Conservation (phyloP, 2,797 vertebrate species). For the Pangasius sanitwongsei region DNA sequence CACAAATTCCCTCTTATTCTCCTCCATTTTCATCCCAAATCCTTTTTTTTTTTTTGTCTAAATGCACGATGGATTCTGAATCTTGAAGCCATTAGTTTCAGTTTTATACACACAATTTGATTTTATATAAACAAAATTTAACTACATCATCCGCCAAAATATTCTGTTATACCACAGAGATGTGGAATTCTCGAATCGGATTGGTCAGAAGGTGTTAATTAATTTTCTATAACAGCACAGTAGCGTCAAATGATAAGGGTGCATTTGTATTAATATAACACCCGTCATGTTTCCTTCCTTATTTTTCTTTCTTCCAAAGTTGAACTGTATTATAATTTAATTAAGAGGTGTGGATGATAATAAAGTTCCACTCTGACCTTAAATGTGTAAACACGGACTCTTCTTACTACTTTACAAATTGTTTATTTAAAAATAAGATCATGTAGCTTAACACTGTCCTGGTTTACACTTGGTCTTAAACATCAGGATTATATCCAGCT, state of each 20-base stretch:
- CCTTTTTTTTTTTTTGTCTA: neutral
- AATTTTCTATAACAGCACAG: neutral
- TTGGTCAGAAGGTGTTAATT: neutral
- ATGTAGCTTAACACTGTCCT: neutral
- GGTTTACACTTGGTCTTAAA: neutral
- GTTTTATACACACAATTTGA: neutral
- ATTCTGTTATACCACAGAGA: neutral
- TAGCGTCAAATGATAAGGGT: neutral
- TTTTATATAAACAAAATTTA: neutral
- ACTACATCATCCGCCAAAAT: neutral
- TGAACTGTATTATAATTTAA: neutral
- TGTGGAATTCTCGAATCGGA: neutral
- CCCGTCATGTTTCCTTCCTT: neutral
- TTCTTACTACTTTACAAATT: neutral
- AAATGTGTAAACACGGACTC: neutral
- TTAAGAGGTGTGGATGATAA: neutral
- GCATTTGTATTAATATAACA: neutral
- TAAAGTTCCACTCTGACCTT: neutral
- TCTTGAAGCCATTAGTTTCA: neutral
- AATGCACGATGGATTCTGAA: too few relatives aligned
- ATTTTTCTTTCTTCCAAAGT: neutral
- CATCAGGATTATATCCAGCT: neutral
- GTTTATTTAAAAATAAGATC: neutral
- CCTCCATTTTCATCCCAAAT: neutral
- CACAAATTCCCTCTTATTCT: slow-evolving; percentile 2